phyloP scores from a whole-genome alignment of 1,140 invertebrate species.

The Cydia amplana region DNA sequence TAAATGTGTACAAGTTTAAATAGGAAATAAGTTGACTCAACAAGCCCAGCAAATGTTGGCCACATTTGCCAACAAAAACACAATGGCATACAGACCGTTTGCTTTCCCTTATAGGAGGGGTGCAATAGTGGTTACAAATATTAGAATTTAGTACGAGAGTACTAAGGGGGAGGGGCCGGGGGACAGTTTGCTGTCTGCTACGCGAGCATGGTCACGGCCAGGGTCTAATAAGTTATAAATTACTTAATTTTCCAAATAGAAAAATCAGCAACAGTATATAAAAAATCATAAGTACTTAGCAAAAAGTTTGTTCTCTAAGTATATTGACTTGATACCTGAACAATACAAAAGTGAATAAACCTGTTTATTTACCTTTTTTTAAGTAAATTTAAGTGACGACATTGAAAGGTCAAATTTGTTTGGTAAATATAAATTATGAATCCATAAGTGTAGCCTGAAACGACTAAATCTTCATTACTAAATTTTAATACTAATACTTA shows the following conservation, averaged over 20 bases:
- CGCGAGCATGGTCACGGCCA: no score
- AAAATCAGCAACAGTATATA: not conserved
- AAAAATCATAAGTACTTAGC: not conserved
- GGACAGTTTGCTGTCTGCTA: no score
- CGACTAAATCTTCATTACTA: not conserved
- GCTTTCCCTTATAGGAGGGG: no score
- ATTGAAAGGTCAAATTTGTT: conserved; percentile 29
- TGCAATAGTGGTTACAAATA: no score
- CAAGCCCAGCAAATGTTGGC: no score
- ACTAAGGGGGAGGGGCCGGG: no score
- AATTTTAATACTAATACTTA: not conserved
- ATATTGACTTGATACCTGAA: not conserved
- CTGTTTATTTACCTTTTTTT: conserved; percentile 25
- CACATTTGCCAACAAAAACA: no score
- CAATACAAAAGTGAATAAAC: not conserved
- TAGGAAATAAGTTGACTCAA: no score
- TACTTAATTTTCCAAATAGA: not conserved
- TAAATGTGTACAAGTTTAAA: no score
- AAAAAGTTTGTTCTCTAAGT: not conserved
- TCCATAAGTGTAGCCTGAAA: not conserved
- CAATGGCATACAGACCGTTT: no score
- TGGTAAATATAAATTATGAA: not conserved
- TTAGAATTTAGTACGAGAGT: no score
- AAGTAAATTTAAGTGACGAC: conserved; percentile 14
- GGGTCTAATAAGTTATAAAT: not conserved